A percentile compares a stretch with the other conserved stretches of the same genome.
Conservation (phyloP, 2,888 invertebrate genomes). For the Zeuzera pyrina region DNA sequence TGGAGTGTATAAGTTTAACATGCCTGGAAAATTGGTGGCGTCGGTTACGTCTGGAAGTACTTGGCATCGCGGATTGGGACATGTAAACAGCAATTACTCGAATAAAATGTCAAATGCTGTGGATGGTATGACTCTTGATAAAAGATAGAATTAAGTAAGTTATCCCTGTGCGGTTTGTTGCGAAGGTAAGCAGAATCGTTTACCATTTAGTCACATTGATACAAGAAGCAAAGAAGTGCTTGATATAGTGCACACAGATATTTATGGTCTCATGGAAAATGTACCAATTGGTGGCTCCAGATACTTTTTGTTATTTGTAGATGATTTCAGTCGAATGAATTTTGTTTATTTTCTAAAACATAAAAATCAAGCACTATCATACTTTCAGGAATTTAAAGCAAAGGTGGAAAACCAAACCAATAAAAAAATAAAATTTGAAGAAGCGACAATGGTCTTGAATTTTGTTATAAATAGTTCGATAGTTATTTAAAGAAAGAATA, state of each 20-base stretch:
- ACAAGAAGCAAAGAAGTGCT: background rate
- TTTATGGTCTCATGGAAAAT: conserved; percentile 6
- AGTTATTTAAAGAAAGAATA: conserved; percentile 5
- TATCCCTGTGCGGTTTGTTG: conserved; percentile 3
- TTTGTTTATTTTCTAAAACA: conserved; percentile 2
- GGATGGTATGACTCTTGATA: conserved; percentile 1
- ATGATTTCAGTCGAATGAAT: conserved; percentile 5
- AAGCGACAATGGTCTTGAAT: conserved; percentile 10
- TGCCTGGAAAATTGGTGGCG: background rate
- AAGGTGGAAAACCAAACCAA: conserved; percentile 8
- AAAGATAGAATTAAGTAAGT: background rate
- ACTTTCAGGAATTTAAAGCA: conserved; percentile 4
- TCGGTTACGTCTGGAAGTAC: background rate
- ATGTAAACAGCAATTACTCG: conserved; percentile 3
- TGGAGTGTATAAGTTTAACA: too few relatives aligned
- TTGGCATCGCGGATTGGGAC: conserved; percentile 7
- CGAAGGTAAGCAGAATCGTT: conserved; percentile 6
- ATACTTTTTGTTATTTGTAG: conserved; percentile 4
- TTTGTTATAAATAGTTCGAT: conserved; percentile 6
- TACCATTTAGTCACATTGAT: conserved; percentile 3
- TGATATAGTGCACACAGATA: conserved; percentile 4
- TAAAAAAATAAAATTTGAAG: conserved; percentile 5
- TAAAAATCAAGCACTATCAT: conserved; percentile 2
- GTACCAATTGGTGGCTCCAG: conserved; percentile 2
- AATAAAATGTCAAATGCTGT: conserved; percentile 7